Evolutionary conservation across 2,113 vertebrate species (phyloP), one percentile per base, ranked within the genome.

Genomic region (Pseudopipra pipra): DNA sequence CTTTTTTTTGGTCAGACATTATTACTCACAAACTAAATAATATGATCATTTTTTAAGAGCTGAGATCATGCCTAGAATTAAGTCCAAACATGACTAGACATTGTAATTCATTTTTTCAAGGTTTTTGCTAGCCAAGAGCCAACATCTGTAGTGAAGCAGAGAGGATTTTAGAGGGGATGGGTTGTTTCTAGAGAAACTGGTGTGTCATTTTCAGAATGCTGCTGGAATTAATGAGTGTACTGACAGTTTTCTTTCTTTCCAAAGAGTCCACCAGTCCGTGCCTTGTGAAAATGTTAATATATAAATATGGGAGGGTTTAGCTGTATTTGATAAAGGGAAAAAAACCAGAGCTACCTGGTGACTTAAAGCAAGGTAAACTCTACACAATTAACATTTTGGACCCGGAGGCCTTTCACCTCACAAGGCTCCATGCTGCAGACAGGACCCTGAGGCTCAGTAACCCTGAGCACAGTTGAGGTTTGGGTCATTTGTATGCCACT

Each of bases 71-170:
- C 90, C 86, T 93, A 74, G 67, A 94, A 81, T 77, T 54, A 70
- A 23, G 52, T 92, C 77, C 94, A 66, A 95, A 85, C 89, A 82
- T n/a, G 94, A 93, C 83, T 93, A 95, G 95, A 78, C 85, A 92
- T 79, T 71, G 87, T 74, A 88, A 91, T 75, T 79, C 9, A 14
- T 51, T 37, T 59, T 89, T 72, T 46, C 31, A 80, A 59, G 52
- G 59, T 70, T 93, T 79, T 91, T 93, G 51, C 54, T 79, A 81
- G 75, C 52, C 77, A 72, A 61, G 52, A 77, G 61, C 55, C 62
- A 71, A 76, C 74, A 86, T 88, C 30, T 59, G 63, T 82, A 73
- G 23, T 33, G 35, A 79, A 66, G 71, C 67, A 21, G 79, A 63
- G 84, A 73, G 58, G 75, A 78, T 75, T 86, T 61, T 13, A 15